Base-by-base conservation (phyloP, 1,140 invertebrate genomes). In the Sycophila sp. region DNA sequence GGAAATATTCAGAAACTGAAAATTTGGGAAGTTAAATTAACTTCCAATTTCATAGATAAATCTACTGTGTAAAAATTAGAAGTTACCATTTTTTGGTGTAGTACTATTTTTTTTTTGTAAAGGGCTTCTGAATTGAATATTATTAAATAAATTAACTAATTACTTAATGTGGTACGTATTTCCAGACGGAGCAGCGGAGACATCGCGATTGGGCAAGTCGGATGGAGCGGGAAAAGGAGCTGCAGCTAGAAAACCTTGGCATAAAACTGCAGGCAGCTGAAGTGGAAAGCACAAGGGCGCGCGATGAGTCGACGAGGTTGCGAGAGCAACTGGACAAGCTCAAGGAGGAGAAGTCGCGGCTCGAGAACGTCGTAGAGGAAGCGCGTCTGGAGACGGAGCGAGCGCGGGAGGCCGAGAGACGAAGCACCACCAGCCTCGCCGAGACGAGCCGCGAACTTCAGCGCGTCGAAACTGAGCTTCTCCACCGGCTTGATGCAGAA, bases 211-310 rank as follows among this genome's bases (percentile, higher is more conserved):
- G 93, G 47, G 88, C 95, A 60, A 85, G 90, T 15, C 87, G 95
- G 40, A 86, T 96, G 7, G 96, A 97, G 77, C 86, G 95, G 42
- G 96, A 97, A 83, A 93, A 95, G 67, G 91, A 93, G 75, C 87
- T 96, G 36, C 94, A 97, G 83, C 85, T 96, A 63, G 93, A 96
- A 80, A 95, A 96, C 76, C 92, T 91, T 77, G 91, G 90, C 69
- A 94, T 95, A 76, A 91, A 95, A 77, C 88, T 97, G 24, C 91
- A 93, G 72, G 89, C 90, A 34, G 87, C 93, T 13, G 95, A 98
- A 82, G 83, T 91, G 17, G 95, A 97, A 78, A 91, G 92, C 51
- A 88, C 90, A 7, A 88, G 89, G 71, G 83, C 95, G 59, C 91
- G 92, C 77, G 92, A 94, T 73, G 96, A 98, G 85, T 88, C 91